phyloP scores from a whole-genome alignment of 2,888 invertebrate genomes.

The Allacma fusca region DNA sequence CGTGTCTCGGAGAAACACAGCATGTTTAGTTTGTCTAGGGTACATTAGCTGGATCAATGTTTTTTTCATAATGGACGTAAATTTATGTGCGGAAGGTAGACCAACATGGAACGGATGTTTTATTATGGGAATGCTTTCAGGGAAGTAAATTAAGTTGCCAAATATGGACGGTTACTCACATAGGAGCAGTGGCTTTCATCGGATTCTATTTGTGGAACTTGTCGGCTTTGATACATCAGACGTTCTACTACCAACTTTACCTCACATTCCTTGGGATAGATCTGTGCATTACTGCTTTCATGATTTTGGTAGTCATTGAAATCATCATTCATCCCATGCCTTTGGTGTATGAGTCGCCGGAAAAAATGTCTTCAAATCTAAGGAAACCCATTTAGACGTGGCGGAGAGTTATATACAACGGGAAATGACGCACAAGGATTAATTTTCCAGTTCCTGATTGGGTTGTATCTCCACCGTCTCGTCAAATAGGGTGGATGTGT shows the following conservation, averaged over 20 bases:
- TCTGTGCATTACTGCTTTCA: conserved; percentile 41
- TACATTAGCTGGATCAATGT: too few species aligned
- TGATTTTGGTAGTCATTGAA: conserved; percentile 43
- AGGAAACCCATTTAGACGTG: conserved; percentile 34
- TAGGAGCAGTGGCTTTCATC: conserved; percentile 27
- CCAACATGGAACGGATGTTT: too few species aligned
- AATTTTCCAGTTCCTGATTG: too few species aligned
- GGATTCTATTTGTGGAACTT: conserved; percentile 43
- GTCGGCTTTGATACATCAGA: conserved; percentile 40
- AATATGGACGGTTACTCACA: conserved; percentile 37
- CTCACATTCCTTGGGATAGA: conserved; percentile 40
- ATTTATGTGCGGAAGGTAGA: not conserved
- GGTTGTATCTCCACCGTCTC: too few species aligned
- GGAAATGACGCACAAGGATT: not conserved
- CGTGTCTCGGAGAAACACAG: too few species aligned
- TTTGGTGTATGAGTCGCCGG: conserved; percentile 38
- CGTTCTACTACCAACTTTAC: conserved; percentile 40
- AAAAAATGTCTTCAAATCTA: conserved; percentile 32
- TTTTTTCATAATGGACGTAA: not conserved
- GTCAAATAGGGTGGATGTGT: too few species aligned
- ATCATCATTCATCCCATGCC: conserved; percentile 43
- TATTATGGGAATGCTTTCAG: conserved; percentile 10
- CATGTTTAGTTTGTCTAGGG: too few species aligned
- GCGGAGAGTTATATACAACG: not conserved
- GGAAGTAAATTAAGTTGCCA: conserved; percentile 41